Evolutionary conservation across 2,797 vertebrate species (phyloP).

Genomic region (Jordanella pulchra): DNA sequence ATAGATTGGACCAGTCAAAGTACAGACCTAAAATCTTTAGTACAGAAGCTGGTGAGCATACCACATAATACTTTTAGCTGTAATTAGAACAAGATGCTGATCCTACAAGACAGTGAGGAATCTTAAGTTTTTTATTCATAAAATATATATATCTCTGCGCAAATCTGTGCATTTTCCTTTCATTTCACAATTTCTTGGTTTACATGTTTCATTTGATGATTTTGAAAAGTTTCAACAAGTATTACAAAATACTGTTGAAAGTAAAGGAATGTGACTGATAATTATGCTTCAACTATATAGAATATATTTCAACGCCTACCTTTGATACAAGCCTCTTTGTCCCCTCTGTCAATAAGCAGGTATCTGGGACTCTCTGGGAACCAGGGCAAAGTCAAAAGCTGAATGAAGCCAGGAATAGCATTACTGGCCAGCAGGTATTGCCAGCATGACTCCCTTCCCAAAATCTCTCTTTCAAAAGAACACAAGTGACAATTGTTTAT

Average conservation of each 20-base stretch:
- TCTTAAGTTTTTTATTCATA: background rate
- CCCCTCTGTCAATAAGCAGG: constrained; percentile 87
- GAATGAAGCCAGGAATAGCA: constrained; percentile 85
- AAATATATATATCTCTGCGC: background rate
- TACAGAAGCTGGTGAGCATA: background rate
- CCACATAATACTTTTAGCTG: background rate
- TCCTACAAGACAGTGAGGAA: background rate
- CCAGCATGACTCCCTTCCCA: constrained; percentile 86
- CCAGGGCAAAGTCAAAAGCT: constrained; percentile 88
- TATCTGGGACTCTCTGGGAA: constrained; percentile 93
- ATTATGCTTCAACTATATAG: background rate
- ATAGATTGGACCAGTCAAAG: background rate
- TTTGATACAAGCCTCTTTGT: constrained; percentile 84
- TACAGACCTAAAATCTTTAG: background rate
- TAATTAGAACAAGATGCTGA: background rate
- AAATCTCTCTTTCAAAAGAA: constrained; percentile 81
- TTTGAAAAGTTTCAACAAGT: background rate
- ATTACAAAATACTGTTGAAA: background rate
- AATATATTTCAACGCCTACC: constrained; percentile 71
- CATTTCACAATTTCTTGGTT: background rate
- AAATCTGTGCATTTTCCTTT: background rate
- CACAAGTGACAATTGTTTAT: constrained; percentile 14
- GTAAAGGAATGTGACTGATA: background rate
- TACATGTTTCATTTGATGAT: background rate
- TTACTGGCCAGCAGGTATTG: constrained; percentile 89